Base-by-base conservation (phyloP, 2,113 vertebrate species). In the Jacana jacana region DNA sequence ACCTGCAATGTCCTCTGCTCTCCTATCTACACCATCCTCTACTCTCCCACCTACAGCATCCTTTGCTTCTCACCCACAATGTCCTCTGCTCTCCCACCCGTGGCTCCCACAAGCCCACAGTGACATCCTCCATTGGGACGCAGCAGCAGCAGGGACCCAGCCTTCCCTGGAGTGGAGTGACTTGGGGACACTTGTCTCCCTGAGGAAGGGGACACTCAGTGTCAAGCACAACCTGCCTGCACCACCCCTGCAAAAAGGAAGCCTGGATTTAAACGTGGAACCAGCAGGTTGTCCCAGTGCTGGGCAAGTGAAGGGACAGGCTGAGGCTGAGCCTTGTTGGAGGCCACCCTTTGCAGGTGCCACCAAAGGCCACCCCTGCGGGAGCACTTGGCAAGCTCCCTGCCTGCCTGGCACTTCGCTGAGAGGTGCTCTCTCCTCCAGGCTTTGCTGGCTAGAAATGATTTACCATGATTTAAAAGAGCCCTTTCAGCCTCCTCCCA, bases 101-200 rank as follows among this genome's bases (percentile, higher is more conserved):
- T 13, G 3, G 70, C 76, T 76, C 68, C 49, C 87, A 4, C 30
- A 14, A 10, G 83, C 73, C 5, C 89, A 86, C 96, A 96, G 91
- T 93, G 96, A 95, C 96, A 93, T 94, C 96, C 91, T 81, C 92
- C 10, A 44, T 89, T 25, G 9, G 88, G 90, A 87, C 6, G 5
- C 2, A 9, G 91, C 84, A 81, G 91, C 33, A 5, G 81, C 22
- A 9, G 13, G 51, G 58, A 42, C 63, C 28, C 27, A 23, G 40
- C 63, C 40, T 44, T 23, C 40, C 3, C 19, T 44, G 63, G 40
- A 65, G 3, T 37, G 23, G 11, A 11, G 37, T 3, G 71, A 9
- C 18, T 0, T 22, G 88, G 61, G 81, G 60, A 89, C 65, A 18
- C 19, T 49, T 1, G 55, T 39, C 3, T 68, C 10, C 20, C 46